Base-by-base conservation (phyloP, 1,140 invertebrate genomes). In the Chelonus insularis region DNA sequence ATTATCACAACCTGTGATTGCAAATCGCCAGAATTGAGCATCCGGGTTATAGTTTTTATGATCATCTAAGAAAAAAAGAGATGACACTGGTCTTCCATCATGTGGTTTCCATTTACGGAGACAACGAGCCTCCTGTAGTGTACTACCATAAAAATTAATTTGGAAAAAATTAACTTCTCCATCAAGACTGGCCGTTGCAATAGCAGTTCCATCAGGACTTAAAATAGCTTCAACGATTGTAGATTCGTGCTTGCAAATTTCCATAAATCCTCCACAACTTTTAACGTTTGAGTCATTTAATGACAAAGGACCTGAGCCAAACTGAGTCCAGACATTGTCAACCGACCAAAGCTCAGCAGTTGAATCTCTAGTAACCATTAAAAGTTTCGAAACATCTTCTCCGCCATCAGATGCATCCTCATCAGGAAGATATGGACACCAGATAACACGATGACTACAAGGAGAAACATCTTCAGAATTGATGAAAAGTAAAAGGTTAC, bases 131-230 rank as follows among this genome's bases (percentile, higher is more conserved):
- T 86, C 67, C 14, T 73, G 66, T 61, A 77, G 72, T 0, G 56
- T 52, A 56, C 55, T 69, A 37, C 57, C 63, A 18, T 72, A 71
- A 41, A 73, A 61, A 62, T 65, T 75, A 60, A 92, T 90, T 82
- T 96, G 93, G 77, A 94, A 96, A 79, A 97, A 97, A 77, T 94
- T 93, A 1, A 97, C 90, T 72, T 89, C 85, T 57, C 95, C 95
- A 82, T 96, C 94, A 0, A 85, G 78, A 74, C 90, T 91, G 4
- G 93, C 94, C 21, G 94, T 94, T 3, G 94, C 94, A 36, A 97
- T 83, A 1, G 93, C 94, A 21, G 92, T 94, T 11, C 94, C 95
- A 84, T 97, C 95, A 0, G 95, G 94, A 50, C 94, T 94, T 77
- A 97, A 93, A 11, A 92, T 88, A 16, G 93, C 93, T 80, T 94